Conservation (phyloP, 1,140 invertebrate species). For the Euschistus heros region DNA sequence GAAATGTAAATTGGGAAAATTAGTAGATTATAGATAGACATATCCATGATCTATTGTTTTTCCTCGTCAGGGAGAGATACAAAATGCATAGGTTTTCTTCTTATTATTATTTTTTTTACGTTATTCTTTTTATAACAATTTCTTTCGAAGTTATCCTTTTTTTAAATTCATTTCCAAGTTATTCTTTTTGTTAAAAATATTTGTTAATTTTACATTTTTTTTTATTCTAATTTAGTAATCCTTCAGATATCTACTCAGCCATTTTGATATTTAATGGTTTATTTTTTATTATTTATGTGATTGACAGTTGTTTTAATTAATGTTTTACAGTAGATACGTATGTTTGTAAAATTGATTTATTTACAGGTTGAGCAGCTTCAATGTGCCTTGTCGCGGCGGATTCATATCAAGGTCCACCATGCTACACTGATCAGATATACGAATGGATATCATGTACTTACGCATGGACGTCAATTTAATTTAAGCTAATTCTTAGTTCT, state of each 20-base stretch:
- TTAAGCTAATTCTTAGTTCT: neutral
- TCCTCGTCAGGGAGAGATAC: too few relatives aligned
- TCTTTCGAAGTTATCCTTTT: too few relatives aligned
- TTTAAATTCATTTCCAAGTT: too few relatives aligned
- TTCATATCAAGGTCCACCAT: conserved; percentile 1
- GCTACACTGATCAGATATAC: neutral
- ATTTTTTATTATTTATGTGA: neutral
- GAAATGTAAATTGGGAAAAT: too few relatives aligned
- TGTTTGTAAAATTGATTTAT: neutral
- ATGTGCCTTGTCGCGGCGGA: conserved; percentile 6
- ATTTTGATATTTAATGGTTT: neutral
- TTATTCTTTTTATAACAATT: too few relatives aligned
- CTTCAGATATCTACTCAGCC: neutral
- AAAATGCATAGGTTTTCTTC: too few relatives aligned
- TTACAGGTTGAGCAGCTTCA: neutral
- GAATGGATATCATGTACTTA: conserved; percentile 6
- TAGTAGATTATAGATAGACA: too few relatives aligned
- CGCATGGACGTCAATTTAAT: neutral
- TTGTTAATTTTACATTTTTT: neutral
- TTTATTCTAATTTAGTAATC: neutral
- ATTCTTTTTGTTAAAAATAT: neutral
- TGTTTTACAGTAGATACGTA: neutral
- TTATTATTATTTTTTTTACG: too few relatives aligned
- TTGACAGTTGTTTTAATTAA: neutral
- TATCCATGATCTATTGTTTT: too few relatives aligned